Evolutionary conservation across 2,113 vertebrate genomes (phyloP), one percentile per base, ranked within the genome.

Genomic region (Pomatostomus ruficeps): DNA sequence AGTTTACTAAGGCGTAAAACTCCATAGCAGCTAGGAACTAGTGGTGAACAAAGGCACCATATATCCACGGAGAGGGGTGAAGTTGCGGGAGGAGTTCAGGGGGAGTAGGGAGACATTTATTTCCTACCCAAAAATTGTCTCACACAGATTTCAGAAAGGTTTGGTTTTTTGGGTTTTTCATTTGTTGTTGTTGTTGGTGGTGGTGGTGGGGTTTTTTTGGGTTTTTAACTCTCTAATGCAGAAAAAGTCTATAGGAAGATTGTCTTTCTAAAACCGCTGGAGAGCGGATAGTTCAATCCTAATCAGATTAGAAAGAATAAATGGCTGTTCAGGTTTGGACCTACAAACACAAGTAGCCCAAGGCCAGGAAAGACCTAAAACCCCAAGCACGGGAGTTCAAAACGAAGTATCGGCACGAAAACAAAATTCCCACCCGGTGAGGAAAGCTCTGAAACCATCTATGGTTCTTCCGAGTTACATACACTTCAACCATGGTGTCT

Each of bases 11-110:
- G 88, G 89, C 63, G 3, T 77, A 96, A 93, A 96, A 93, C 93
- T 94, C 93, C 96, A 95, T 96, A 95, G 91, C 78, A 91, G 96
- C 96, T 95, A 91, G 74, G 75, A 92, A 54, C 84, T 18, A 46
- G 66, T 8, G 7, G 29, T 82, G 74, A 95, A 97, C 94, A 95
- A 94, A 91, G 74, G 68, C 84, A 70, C 59, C 54, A 51, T 66
- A 85, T 59, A 79, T 65, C 38, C 51, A 43, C 2, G 6, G 31
- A 33, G 20, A 8, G 9, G 26, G 13, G 11, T 26, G 17, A 78
- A 40, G 48, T 35, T 88, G 46, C 3, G 0, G 31, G 22, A 71
- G 26, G 51, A 73, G 12, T 68, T 28, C 9, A 7, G 24, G 38
- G 7, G 14, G 14, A 48, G 26, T 45, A 55, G 20, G 63, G 58